Base-by-base conservation (phyloP, 2,888 invertebrate genomes). In the Pyralis farinalis region DNA sequence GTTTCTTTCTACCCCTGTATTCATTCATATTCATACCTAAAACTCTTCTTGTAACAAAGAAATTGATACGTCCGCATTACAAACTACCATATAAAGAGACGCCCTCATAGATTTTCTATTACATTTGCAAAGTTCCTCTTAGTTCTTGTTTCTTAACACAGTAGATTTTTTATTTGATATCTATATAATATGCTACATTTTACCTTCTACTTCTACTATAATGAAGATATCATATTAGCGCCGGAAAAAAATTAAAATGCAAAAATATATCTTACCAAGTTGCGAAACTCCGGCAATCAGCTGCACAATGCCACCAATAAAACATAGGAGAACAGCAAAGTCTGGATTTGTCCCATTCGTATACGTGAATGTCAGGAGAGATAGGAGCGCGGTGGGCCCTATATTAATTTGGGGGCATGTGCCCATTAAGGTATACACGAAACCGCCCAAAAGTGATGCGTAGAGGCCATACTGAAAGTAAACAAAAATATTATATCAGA, bases 401-500 rank as follows among this genome's bases (percentile, higher is more conserved):
- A 86, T 81, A 72, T 92, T 93, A 48, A 93, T 89, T 71, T 93
- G 93, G 3, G 92, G 91, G 44, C 91, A 90, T 2, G 94, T 94
- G 0, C 96, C 96, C 71, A 96, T 91, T n/a, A 95, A 47, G 10
- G 92, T 92, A 80, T 96, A 96, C 9, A 95, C 90, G 58, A 95
- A 92, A 44, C 94, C 94, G 3, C 95, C 95, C 60, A 92, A 91
- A 55, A 96, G 92, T 0, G 95, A 94, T 1, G 95, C 94, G 80
- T 96, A 96, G n/a, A 96, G 85, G 1, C 96, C 96, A 83, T 94
- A 96, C 94, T 96, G 91, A 33, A 78, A 44, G 47, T 42, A 48
- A 37, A 43, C 22, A 10, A 16, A 12, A n/a, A 12, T 9, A 9
- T 34, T 12, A 20, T 20, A 29, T 31, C 22, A 30, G 29, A n/a